Conservation (phyloP, 2,797 vertebrate genomes). For the Pteronotus mesoamericanus region DNA sequence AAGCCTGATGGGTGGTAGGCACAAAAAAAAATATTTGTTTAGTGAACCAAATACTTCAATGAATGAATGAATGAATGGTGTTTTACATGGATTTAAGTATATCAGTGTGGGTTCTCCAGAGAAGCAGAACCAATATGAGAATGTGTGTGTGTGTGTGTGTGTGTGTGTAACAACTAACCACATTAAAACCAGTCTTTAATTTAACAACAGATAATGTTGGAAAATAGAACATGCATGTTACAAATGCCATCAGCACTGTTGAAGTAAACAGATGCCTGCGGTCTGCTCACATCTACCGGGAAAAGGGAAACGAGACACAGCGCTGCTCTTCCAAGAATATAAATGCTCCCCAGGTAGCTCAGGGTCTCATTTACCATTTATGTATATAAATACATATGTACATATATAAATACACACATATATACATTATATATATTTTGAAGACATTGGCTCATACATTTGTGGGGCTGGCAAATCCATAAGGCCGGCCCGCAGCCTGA, state of each 20-base stretch:
- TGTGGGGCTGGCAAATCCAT: neutral
- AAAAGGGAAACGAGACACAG: neutral
- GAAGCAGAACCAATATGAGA: neutral
- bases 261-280: neutral
- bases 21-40: neutral
- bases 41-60: neutral
- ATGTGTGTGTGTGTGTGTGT: too few relatives aligned
- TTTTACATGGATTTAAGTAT: neutral
- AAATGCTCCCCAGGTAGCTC: neutral
- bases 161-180: neutral
- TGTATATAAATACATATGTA: too few relatives aligned
- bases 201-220: neutral
- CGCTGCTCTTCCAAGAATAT: neutral
- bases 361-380: neutral
- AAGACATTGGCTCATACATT: neutral
- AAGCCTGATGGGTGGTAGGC: neutral
- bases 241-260: neutral
- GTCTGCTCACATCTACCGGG: neutral
- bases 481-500: neutral
- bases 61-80: neutral
- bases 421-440: neutral
- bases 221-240: neutral
- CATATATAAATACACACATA: too few relatives aligned
- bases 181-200: neutral
- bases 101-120: neutral